A percentile compares a stretch with the other conserved stretches of the same genome.
Conservation (phyloP, 2,797 vertebrate species). For the Notoglanidium macrostoma region DNA sequence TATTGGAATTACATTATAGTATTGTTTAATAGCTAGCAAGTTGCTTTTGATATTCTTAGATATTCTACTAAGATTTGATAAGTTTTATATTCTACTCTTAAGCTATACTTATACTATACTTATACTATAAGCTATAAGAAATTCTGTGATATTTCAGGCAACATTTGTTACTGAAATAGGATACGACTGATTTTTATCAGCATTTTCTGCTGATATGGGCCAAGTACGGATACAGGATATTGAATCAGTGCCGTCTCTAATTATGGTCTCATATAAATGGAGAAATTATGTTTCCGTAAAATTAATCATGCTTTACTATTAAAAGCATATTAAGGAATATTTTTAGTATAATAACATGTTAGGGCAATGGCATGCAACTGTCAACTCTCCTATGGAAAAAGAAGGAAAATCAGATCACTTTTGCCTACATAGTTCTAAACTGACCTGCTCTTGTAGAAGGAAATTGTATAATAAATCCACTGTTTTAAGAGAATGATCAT, state of each 20-base stretch:
- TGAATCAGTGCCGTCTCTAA: background rate
- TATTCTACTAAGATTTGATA: no score
- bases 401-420: background rate
- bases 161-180: background rate
- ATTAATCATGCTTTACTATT: background rate
- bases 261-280: background rate
- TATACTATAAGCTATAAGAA: background rate
- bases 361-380: background rate
- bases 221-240: background rate
- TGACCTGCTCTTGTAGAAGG: background rate
- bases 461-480: background rate
- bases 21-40: background rate
- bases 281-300: background rate
- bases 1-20: background rate
- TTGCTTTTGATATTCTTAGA: background rate
- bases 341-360: background rate
- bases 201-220: background rate
- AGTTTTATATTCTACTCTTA: background rate
- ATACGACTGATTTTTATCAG: background rate
- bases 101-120: background rate
- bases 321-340: background rate
- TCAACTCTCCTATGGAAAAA: background rate
- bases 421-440: background rate
- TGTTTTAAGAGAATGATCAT: background rate
- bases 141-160: background rate